Evolutionary conservation across 2,113 vertebrate species (phyloP).

Genomic region (Pluvianellus socialis): DNA sequence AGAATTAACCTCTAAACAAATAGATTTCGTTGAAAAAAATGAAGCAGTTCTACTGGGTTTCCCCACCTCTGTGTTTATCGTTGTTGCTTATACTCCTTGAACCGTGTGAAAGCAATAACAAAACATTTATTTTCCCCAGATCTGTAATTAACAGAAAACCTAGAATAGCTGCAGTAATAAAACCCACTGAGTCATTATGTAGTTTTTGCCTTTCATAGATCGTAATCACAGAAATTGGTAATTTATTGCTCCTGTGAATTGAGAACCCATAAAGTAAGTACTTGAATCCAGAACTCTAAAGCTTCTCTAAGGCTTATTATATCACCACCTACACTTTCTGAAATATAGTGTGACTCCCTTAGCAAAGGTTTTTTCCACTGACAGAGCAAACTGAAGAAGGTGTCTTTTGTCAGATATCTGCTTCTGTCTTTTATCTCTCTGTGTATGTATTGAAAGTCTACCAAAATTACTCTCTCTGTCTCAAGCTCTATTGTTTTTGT

Average conservation of each 20-base stretch:
- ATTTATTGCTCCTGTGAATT: constrained; percentile 69
- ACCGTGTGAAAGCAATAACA: constrained; percentile 31
- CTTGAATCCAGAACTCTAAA: constrained; percentile 38
- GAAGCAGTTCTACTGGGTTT: neutral
- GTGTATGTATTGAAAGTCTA: neutral
- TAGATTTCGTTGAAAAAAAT: constrained; percentile 5
- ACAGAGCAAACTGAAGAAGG: neutral
- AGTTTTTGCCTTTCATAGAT: constrained; percentile 75
- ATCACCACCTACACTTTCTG: neutral
- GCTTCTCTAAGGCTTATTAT: neutral
- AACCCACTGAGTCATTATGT: constrained; percentile 62
- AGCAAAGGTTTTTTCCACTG: neutral
- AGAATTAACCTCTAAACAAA: neutral
- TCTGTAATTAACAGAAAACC: constrained; percentile 69
- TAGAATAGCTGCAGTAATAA: constrained; percentile 71
- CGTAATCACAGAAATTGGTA: constrained; percentile 70
- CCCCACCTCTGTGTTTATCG: constrained; percentile 7
- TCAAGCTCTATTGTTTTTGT: neutral
- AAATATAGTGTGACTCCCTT: neutral
- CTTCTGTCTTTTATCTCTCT: neutral
- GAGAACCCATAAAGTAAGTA: constrained; percentile 40
- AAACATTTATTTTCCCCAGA: constrained; percentile 71
- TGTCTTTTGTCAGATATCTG: neutral
- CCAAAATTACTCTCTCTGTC: neutral
- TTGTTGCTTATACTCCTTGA: constrained; percentile 31